Base-by-base conservation (phyloP, 1,140 invertebrate genomes). In the Rhynchophorus ferrugineus region DNA sequence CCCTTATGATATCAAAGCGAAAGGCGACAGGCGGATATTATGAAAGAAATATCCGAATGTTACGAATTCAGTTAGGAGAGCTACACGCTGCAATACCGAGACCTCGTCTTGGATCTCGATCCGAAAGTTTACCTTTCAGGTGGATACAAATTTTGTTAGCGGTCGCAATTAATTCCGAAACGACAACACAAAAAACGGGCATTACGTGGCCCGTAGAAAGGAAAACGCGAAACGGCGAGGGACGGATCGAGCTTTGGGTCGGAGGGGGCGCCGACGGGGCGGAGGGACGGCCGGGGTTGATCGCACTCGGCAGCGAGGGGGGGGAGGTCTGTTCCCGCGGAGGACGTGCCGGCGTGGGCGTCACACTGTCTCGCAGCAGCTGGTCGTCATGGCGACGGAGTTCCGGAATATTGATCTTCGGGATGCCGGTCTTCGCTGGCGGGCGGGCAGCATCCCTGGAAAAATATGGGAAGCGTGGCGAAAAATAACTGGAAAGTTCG, bases 291-390 rank as follows among this genome's bases (percentile, higher is more conserved):
- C 39, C 42, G n/a, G 41, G 33, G 18, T 19, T 16, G n/a, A 11
- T 24, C 6, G 16, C 44, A 16, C 22, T 13, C 22, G 8, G 9
- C 6, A n/a, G 7, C 16, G n/a, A n/a, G n/a, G n/a, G n/a, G n/a
- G n/a, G n/a, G 39, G 41, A 46, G 46, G 45, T 49, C 35, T 29
- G 44, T 21, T 44, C 34, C 20, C 36, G 57, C 44, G 43, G 47
- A 17, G 53, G 42, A 61, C 54, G 50, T 60, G 55, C 47, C 45
- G 37, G 47, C 49, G 43, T 51, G 62, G 66, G 67, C 67, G 67
- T 60, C 67, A 66, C 65, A 62, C 65, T 56, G 65, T 67, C 67
- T 69, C 65, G 67, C 67, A 69, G 67, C 67, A 67, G 67, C 67
- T 69, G 63, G 67, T 69, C 45, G 58, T 57, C 59, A 60, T 61